Conservation (phyloP, 2,888 invertebrate species). For the Anarsia innoxiella region DNA sequence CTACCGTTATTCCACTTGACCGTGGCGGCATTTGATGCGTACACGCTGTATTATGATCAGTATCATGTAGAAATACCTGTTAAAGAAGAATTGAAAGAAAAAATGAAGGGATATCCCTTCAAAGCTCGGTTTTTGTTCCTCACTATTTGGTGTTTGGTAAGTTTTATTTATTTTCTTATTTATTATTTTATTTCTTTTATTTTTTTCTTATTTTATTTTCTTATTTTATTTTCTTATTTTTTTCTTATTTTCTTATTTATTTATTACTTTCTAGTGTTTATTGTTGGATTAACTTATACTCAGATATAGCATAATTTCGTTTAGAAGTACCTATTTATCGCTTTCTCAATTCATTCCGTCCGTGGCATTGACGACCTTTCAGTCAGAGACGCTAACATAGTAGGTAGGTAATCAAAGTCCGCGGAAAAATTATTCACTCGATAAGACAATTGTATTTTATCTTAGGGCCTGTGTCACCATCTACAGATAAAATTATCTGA, state of each 20-base stretch:
- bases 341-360: too few relatives aligned
- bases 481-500: too few relatives aligned
- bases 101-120: conserved; percentile 2
- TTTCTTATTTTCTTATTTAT: background rate
- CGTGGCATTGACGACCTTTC: too few relatives aligned
- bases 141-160: conserved; percentile 16
- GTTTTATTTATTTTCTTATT: conserved; percentile 1
- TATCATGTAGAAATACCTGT: conserved; percentile 10
- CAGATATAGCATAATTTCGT: too few relatives aligned
- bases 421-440: too few relatives aligned
- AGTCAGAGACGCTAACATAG: too few relatives aligned
- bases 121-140: conserved; percentile 10
- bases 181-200: background rate
- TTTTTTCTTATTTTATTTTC: background rate
- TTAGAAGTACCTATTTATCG: too few relatives aligned
- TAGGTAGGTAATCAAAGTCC: too few relatives aligned
- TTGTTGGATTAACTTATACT: too few relatives aligned
- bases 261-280: too few relatives aligned
- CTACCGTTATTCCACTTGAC: conserved; percentile 11
- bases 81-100: conserved; percentile 4
- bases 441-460: too few relatives aligned
- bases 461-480: too few relatives aligned
- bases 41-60: conserved; percentile 12
- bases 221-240: background rate
- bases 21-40: conserved; percentile 7